These are phyloP conservation scores for Eupithecia abbreviata DNA, from an alignment of 2,888 invertebrate species.

Conservation along the genomic window DNA sequence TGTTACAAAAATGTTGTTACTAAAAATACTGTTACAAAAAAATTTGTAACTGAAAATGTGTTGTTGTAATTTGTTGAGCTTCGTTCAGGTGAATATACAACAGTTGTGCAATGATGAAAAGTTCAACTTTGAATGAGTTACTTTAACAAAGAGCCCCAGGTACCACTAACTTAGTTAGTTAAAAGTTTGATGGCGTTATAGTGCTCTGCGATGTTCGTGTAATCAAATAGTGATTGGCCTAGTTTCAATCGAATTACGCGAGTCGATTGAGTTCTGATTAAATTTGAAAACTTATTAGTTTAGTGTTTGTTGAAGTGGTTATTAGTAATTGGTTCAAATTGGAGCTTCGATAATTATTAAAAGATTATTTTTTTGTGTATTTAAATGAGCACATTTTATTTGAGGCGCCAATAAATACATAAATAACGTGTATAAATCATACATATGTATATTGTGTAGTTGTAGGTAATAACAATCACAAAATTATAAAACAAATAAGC, in stretches of 20 bases:
- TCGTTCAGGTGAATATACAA: background rate
- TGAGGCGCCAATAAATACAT: background rate
- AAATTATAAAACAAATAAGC: no score
- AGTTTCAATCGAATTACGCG: background rate
- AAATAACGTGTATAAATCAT: no score
- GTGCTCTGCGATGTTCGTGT: slow-evolving; percentile 1
- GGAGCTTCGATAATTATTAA: background rate
- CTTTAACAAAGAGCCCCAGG: background rate
- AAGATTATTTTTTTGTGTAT: background rate
- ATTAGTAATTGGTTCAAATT: background rate
- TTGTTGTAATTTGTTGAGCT: no score
- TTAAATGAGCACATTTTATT: background rate
- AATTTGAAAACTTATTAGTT: background rate
- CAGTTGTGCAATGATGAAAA: background rate
- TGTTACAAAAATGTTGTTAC: no score
- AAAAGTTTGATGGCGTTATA: background rate
- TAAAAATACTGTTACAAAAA: no score
- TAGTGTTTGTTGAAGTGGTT: background rate
- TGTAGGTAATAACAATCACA: no score
- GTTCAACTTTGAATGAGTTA: background rate
- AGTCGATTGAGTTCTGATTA: background rate
- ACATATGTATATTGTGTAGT: no score
- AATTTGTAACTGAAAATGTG: no score
- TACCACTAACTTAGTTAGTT: background rate
- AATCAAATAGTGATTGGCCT: slow-evolving; percentile 2